Evolutionary conservation across 2,113 vertebrate species (phyloP).

Genomic region (Perognathus longimembris): DNA sequence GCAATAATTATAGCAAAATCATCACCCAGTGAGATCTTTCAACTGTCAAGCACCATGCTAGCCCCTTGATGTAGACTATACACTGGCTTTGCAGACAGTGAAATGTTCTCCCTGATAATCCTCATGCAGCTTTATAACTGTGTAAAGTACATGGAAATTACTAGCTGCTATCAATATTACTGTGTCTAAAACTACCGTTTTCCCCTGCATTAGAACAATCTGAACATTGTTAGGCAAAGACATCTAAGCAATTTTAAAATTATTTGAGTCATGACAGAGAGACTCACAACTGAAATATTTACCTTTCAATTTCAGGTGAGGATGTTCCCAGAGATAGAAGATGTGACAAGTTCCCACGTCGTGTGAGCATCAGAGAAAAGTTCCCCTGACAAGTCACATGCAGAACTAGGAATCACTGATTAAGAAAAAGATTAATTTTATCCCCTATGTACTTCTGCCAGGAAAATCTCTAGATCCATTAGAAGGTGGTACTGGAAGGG

Average conservation of each 20-base stretch:
- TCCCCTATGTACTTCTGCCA: constrained; percentile 63
- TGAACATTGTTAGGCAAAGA: constrained; percentile 89
- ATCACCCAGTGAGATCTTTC: constrained; percentile 8
- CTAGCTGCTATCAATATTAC: constrained; percentile 89
- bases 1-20: constrained; percentile 44
- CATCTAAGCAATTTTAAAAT: constrained; percentile 90
- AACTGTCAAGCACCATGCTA: constrained; percentile 11
- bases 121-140: constrained; percentile 68
- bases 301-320: constrained; percentile 87
- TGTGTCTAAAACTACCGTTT: constrained; percentile 88
- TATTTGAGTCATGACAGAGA: constrained; percentile 90
- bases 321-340: constrained; percentile 84
- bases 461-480: constrained; percentile 48
- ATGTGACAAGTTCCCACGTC: constrained; percentile 83
- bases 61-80: constrained; percentile 18
- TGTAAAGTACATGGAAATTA: constrained; percentile 87
- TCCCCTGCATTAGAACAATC: constrained; percentile 89
- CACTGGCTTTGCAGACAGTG: constrained; percentile 60
- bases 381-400: constrained; percentile 84
- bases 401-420: constrained; percentile 72
- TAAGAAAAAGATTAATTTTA: constrained; percentile 78
- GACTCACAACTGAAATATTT: constrained; percentile 90
- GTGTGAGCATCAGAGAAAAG: constrained; percentile 81
- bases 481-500: not conserved
- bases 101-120: constrained; percentile 73